Evolutionary conservation across 2,888 invertebrate genomes (phyloP).

Genomic region (Diplazon laetatorius): DNA sequence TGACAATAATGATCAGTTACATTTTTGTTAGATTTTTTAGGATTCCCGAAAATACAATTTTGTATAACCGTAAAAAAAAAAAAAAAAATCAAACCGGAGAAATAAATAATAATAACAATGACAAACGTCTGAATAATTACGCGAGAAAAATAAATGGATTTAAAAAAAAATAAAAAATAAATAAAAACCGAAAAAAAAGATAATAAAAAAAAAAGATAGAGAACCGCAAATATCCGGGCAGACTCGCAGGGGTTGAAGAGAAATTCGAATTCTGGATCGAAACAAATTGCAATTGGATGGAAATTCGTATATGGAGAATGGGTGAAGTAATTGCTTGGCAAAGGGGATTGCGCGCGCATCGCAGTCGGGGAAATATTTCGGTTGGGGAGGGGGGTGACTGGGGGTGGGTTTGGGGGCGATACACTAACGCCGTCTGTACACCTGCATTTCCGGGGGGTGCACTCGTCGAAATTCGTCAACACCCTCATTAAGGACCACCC

Average conservation of each 20-base stretch:
- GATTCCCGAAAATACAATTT: too few species aligned
- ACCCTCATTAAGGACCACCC: too few species aligned
- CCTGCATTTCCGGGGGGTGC: conserved; percentile 42
- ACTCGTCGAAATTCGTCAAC: too few species aligned
- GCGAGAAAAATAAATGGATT: too few species aligned
- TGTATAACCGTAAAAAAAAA: not conserved
- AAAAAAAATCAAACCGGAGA: not conserved
- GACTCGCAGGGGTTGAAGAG: not conserved
- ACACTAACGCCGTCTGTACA: conserved; percentile 1
- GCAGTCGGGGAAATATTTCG: too few species aligned
- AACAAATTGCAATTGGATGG: conserved; percentile 50
- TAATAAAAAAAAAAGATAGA: not conserved
- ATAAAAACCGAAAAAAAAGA: too few species aligned
- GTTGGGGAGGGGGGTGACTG: not conserved
- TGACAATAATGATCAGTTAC: too few species aligned
- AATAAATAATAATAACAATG: too few species aligned
- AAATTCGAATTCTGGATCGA: conserved; percentile 5
- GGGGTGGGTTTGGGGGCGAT: not conserved
- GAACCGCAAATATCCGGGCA: not conserved
- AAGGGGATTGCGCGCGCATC: too few species aligned
- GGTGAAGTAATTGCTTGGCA: conserved; percentile 42
- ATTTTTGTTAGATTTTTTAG: too few species aligned
- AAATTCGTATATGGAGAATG: conserved; percentile 48
- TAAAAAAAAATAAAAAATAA: not conserved
- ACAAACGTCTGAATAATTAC: too few species aligned